Evolutionary conservation across 92 coral and sea anemone genomes (phyloP), one percentile per base, ranked within the genome.

Genomic region (Nematostella vectensis): DNA sequence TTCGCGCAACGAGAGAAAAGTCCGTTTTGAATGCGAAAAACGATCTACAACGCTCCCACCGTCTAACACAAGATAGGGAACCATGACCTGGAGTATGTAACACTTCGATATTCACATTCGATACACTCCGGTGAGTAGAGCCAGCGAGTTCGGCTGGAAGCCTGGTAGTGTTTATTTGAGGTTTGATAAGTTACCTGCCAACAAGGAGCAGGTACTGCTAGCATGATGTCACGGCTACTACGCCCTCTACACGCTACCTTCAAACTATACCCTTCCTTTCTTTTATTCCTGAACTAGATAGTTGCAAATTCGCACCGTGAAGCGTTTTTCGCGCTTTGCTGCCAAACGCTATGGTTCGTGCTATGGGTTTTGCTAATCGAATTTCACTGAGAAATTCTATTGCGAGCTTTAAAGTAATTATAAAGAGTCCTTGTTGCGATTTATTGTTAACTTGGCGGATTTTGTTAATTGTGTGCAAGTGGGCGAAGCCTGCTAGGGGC

Each of bases 151-250:
- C 12, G 51, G n/a, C n/a, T n/a, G n/a, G n/a, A n/a, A n/a, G n/a
- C n/a, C n/a, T n/a, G n/a, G n/a, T n/a, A n/a, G n/a, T n/a, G n/a
- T n/a, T n/a, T n/a, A n/a, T n/a, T 45, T 19, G 51, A 45, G 21
- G 51, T 19, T 36, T 45, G 51, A 45, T 45, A 45, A 45, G 51
- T 4, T 45, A 45, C 51, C 51, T 45, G 51, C 51, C 4, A 33
- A 33, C 40, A 6, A 33, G 8, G 40, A 33, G 8, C 6, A 15
- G 40, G 6, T 33, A 33, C 40, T 33, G 23, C 51, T 9, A 6
- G 23, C 21, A 45, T 45, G 23, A 45, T 45, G 51, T 45, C 51
- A 45, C 15, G 40, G 15, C 6, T n/a, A n/a, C n/a, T n/a, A n/a
- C n/a, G n/a, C n/a, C n/a, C n/a, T n/a, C n/a, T n/a, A n/a, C n/a